Conservation (phyloP, 2,113 vertebrate genomes). For the Myxocyprinus asiaticus region DNA sequence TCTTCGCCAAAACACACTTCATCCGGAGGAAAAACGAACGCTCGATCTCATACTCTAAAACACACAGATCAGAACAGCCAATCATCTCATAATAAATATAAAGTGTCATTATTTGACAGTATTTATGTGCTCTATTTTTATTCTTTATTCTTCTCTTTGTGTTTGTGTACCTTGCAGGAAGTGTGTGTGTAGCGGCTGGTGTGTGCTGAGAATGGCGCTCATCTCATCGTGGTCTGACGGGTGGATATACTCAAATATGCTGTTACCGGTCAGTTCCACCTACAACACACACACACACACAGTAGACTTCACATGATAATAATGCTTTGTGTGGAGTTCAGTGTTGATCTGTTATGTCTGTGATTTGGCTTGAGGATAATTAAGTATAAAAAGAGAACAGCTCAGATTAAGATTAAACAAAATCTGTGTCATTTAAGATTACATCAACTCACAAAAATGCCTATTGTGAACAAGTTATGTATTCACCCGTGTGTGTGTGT, state of each 20-base stretch:
- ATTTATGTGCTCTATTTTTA: neutral
- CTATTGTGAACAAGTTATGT: constrained; percentile 36
- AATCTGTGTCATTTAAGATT: constrained; percentile 53
- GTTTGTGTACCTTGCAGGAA: constrained; percentile 80
- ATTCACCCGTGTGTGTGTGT: constrained; percentile 9
- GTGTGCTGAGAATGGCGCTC: constrained; percentile 86
- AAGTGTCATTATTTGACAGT: constrained; percentile 4
- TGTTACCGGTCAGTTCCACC: constrained; percentile 97
- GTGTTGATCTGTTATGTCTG: neutral
- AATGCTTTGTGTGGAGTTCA: too few relatives aligned
- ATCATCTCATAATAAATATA: too few relatives aligned
- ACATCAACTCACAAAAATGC: constrained; percentile 51
- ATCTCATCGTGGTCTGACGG: constrained; percentile 94
- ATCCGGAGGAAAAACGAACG: constrained; percentile 93
- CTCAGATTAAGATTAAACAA: constrained; percentile 41
- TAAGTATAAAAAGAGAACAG: constrained; percentile 7
- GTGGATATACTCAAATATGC: constrained; percentile 95
- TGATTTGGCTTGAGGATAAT: neutral
- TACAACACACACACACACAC: constrained; percentile 58
- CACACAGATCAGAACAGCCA: constrained; percentile 36
- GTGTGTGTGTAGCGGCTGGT: constrained; percentile 84
- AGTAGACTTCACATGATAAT: neutral
- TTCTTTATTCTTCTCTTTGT: too few relatives aligned
- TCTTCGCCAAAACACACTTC: constrained; percentile 94
- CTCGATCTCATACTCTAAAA: constrained; percentile 90